phyloP scores from a whole-genome alignment of 2,797 vertebrate species.

The Anguilla megastoma region DNA sequence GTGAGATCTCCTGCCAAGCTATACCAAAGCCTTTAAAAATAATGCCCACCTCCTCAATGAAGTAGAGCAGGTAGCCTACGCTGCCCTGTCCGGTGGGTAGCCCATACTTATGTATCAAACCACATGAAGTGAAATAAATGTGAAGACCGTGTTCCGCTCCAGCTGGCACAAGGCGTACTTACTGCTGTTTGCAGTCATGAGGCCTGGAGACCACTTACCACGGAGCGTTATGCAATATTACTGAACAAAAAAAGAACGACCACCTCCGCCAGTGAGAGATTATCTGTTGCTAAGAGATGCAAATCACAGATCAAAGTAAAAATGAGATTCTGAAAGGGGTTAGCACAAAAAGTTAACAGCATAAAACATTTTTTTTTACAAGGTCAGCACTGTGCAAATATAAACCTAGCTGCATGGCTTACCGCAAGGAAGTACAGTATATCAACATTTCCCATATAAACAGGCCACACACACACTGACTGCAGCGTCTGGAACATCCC shows the following conservation, averaged over 20 bases:
- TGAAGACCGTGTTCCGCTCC: background rate
- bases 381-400: background rate
- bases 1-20: background rate
- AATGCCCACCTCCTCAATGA: background rate
- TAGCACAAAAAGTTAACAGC: background rate
- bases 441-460: background rate
- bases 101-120: background rate
- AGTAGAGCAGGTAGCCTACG: background rate
- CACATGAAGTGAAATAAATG: background rate
- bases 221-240: background rate
- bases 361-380: background rate
- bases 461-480: background rate
- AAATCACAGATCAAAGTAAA: conserved; percentile 22
- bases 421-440: background rate
- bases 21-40: background rate
- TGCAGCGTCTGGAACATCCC: background rate
- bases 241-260: background rate
- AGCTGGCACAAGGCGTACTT: background rate
- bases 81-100: background rate
- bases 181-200: background rate
- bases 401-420: background rate
- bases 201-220: background rate
- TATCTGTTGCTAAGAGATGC: conserved; percentile 18
- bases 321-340: background rate
- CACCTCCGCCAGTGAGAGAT: background rate